A percentile compares a stretch with the other conserved stretches of the same genome.
Evolutionary conservation across 2,888 invertebrate species (phyloP).

Genomic region (Pristionchus japonicus): DNA sequence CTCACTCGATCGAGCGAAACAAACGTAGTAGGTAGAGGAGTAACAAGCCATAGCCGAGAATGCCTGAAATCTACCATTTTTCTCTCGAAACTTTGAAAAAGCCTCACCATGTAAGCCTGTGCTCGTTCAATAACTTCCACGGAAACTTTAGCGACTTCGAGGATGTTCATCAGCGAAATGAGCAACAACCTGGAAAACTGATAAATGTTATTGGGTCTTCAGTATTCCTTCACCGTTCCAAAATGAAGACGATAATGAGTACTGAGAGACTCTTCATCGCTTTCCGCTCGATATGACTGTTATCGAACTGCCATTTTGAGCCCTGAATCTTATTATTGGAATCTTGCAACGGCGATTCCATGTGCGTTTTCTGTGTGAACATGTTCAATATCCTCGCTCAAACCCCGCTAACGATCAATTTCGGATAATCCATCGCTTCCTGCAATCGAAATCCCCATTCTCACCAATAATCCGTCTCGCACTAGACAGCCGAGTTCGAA

Average conservation of each 20-base stretch:
- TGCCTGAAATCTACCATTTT: not conserved
- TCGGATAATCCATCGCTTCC: not conserved
- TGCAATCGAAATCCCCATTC: not conserved
- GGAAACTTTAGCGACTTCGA: not conserved
- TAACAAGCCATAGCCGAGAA: slow-evolving; percentile 31
- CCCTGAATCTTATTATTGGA: too few relatives aligned
- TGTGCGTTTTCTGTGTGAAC: too few relatives aligned
- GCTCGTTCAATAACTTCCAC: not conserved
- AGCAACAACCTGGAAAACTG: not conserved
- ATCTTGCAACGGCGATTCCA: too few relatives aligned
- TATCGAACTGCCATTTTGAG: not conserved
- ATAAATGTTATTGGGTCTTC: not conserved
- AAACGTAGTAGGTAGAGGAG: slow-evolving; percentile 26
- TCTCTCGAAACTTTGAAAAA: not conserved
- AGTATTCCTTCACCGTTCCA: not conserved
- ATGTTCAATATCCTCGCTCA: too few relatives aligned
- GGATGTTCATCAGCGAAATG: not conserved
- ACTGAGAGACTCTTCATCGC: slow-evolving; percentile 32
- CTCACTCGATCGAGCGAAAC: not conserved
- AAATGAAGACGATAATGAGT: slow-evolving; percentile 6
- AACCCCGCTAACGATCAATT: not conserved
- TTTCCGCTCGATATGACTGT: slow-evolving; percentile 10
- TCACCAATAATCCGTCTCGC: not conserved
- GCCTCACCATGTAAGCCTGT: not conserved
- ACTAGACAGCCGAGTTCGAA: too few relatives aligned